Base-by-base conservation (phyloP, 2,113 vertebrate species). In the Dolichotis patagonum region DNA sequence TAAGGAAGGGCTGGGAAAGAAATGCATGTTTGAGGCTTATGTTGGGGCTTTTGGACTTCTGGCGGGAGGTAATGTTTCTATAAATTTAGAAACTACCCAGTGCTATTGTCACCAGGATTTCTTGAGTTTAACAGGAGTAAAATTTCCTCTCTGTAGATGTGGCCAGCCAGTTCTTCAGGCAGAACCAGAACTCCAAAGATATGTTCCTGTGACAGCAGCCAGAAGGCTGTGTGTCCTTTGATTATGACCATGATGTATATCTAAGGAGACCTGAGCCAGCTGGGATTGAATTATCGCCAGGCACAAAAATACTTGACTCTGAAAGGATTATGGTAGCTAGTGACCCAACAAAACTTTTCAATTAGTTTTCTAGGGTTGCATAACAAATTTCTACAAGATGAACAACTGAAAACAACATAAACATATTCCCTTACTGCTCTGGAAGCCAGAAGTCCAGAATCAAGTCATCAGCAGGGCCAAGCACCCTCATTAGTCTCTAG, bases 91-190 rank as follows among this genome's bases (percentile, higher is more conserved):
- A 52, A 6, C 52, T 41, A 3, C 11, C 24, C 38, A 49, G 4
- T 1, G 4, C 10, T n/a, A 1, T 9, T 28, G 14, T 56, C n/a
- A 10, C 12, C 30, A 28, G 3, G 2, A 8, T 67, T 22, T 41
- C 49, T 2, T 5, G 28, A 1, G 11, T 26, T 1, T 0, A 0
- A 16, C 24, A n/a, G 10, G 14, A 54, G 84, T 43, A 41, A 7
- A 49, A 30, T 32, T 20, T 8, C 9, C n/a, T 6, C 9, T 9
- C 12, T 1, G 5, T 43, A 43, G 43, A 9, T 8, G 35, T 4
- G 2, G 80, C 6, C 9, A 73, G 52, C 20, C 7, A 19, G 56
- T 7, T 10, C 38, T 71, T 65, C n/a, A n/a, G 14, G 35, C 38
- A 38, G 30, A 7, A 67, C 46, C 7, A 30, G 9, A 7, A 22